Percentiles rank a stretch among this genome's conserved stretches.
Evolutionary conservation across 2,113 vertebrate genomes (phyloP).

Genomic region (Anolis sagrei): DNA sequence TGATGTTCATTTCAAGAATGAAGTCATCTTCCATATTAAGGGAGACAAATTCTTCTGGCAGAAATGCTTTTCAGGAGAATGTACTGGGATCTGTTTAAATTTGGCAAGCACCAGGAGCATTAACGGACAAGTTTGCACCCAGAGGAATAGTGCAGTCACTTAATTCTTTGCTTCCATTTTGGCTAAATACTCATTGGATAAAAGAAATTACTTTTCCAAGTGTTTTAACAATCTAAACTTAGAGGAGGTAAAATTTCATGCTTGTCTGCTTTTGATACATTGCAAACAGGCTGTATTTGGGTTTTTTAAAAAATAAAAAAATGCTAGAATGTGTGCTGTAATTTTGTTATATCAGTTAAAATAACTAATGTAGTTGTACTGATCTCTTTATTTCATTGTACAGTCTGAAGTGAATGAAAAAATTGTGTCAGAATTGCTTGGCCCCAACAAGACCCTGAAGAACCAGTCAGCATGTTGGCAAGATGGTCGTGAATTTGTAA

Average conservation of each 20-base stretch:
- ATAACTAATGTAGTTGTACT: neutral
- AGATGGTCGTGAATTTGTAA: slow-evolving; percentile 92
- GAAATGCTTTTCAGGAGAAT: slow-evolving; percentile 3
- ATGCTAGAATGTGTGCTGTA: neutral
- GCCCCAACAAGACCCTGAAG: slow-evolving; percentile 85
- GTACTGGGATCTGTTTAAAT: neutral
- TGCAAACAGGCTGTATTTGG: neutral
- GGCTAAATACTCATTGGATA: neutral
- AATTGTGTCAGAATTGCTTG: slow-evolving; percentile 90
- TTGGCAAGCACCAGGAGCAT: neutral
- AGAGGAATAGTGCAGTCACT: neutral
- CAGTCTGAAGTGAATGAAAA: slow-evolving; percentile 93
- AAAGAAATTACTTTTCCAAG: neutral
- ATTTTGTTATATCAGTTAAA: neutral
- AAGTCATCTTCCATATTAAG: slow-evolving; percentile 12
- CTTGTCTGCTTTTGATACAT: neutral
- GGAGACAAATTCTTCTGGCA: neutral
- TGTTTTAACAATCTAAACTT: neutral
- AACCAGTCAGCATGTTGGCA: slow-evolving; percentile 95
- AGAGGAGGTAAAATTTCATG: neutral
- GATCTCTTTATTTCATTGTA: slow-evolving; percentile 38
- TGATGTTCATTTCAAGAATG: neutral
- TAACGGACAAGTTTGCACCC: slow-evolving; percentile 1
- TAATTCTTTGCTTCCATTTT: slow-evolving; percentile 23
- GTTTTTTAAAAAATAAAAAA: neutral